These are phyloP conservation scores for Chiroxiphia lanceolata DNA, from an alignment of 2,797 vertebrate genomes.

Conservation along the genomic window DNA sequence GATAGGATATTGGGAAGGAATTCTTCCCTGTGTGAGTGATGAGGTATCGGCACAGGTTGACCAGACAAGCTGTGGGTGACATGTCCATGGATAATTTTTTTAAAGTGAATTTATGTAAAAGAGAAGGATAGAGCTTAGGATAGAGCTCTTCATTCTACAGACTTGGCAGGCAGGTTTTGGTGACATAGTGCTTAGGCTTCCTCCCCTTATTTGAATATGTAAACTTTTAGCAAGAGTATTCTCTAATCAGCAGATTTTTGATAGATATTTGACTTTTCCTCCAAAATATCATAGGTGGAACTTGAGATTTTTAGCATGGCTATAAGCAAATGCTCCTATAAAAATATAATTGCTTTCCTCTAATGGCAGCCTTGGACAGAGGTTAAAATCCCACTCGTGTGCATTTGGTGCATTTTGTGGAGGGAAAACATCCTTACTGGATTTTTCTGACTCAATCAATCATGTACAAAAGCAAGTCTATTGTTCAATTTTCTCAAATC, in stretches of 20 bases:
- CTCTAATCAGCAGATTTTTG: neutral
- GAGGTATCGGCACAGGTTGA: neutral
- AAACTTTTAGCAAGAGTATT: neutral
- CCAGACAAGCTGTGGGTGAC: neutral
- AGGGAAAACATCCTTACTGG: neutral
- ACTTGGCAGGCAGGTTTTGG: neutral
- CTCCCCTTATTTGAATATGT: neutral
- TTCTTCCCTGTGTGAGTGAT: neutral
- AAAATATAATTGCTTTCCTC: neutral
- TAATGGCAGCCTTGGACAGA: neutral
- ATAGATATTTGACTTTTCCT: neutral
- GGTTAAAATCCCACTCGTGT: neutral
- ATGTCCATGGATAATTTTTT: neutral
- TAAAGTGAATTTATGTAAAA: neutral
- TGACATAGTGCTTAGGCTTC: neutral
- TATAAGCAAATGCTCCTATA: neutral
- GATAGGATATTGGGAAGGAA: neutral
- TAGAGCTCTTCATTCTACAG: neutral
- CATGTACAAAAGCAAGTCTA: neutral
- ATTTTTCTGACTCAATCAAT: neutral
- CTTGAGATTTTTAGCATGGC: neutral
- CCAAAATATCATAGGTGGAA: neutral
- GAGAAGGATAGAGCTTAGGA: neutral
- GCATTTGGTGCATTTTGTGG: neutral
- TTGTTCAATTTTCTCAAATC: neutral